These are phyloP conservation scores for Linnaemya vulpina DNA, from an alignment of 2,888 invertebrate genomes.

Conservation along the genomic window DNA sequence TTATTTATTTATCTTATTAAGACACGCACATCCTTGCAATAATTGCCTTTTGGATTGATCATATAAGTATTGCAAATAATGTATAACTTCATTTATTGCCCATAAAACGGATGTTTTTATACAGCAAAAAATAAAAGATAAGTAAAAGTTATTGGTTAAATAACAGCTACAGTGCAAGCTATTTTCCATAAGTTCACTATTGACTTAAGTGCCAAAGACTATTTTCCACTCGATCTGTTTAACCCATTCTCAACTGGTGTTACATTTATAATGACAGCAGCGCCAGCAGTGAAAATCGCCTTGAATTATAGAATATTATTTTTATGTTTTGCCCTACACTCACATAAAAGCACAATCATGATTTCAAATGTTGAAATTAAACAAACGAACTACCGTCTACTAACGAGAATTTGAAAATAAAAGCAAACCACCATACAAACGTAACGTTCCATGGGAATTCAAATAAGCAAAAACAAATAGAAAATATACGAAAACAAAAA, in stretches of 20 bases:
- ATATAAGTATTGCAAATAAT: too few species aligned
- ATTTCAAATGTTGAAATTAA: constrained; percentile 13
- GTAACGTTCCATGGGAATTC: background rate
- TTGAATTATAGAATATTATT: background rate
- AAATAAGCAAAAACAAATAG: background rate
- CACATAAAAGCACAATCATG: constrained; percentile 7
- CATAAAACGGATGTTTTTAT: background rate
- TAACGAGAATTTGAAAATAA: constrained; percentile 1
- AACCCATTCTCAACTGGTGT: background rate
- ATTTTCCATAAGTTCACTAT: background rate
- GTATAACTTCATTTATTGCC: background rate
- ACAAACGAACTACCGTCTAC: background rate
- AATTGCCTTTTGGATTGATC: background rate
- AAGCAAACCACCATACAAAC: background rate
- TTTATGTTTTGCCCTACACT: background rate
- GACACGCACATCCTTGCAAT: background rate
- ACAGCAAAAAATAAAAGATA: constrained; percentile 6
- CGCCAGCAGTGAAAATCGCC: too few species aligned
- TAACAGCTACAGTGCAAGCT: background rate
- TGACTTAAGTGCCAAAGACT: constrained; percentile 1
- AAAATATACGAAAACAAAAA: too few species aligned
- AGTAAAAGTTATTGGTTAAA: background rate
- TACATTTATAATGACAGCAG: background rate
- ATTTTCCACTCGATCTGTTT: background rate
- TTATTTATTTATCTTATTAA: too few species aligned